Base-by-base conservation (phyloP, 2,113 vertebrate genomes). In the Jaculus jaculus region DNA sequence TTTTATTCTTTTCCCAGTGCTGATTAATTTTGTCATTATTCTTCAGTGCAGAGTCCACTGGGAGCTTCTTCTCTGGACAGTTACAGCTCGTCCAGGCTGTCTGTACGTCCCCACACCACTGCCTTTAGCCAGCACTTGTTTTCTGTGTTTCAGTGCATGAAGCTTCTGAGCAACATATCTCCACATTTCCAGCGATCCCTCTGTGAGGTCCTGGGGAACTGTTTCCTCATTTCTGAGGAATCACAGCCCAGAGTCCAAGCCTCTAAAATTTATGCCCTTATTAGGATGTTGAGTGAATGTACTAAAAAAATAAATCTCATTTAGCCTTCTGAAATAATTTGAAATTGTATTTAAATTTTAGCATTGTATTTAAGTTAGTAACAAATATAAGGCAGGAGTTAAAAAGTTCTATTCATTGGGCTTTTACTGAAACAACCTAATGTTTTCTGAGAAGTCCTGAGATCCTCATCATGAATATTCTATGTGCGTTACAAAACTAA, bases 141-240 rank as follows among this genome's bases (percentile, higher is more conserved):
- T 77, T 37, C 42, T 51, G 0, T 9, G 3, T 28, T 71, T 1
- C 63, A 4, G 0, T 24, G 30, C 24, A 4, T 3, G 23, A n/a
- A 37, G 4, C 16, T 42, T 78, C 74, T 63, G n/a, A 63, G 58
- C 51, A 60, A 28, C 5, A 28, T 13, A 32, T 77, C 51, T 51
- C 28, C 5, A 32, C 17, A 32, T 77, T 92, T 77, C 69, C 60
- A 73, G 23, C 21, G 54, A 63, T 42, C 77, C 26, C 66, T 65
- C 18, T 21, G 17, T 65, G 79, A 75, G 66, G 47, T 23, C 63
- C 10, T n/a, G 34, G 28, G 69, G 42, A 77, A 71, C 21, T 4
- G 26, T 77, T 85, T 84, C 37, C 87, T 95, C 78, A 71, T 89
- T 87, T 92, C 79, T 85, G 51, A 85, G 42, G 21, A 91, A 80